Evolutionary conservation across 2,888 invertebrate species (phyloP).

Genomic region (Drosophila setosimentum): DNA sequence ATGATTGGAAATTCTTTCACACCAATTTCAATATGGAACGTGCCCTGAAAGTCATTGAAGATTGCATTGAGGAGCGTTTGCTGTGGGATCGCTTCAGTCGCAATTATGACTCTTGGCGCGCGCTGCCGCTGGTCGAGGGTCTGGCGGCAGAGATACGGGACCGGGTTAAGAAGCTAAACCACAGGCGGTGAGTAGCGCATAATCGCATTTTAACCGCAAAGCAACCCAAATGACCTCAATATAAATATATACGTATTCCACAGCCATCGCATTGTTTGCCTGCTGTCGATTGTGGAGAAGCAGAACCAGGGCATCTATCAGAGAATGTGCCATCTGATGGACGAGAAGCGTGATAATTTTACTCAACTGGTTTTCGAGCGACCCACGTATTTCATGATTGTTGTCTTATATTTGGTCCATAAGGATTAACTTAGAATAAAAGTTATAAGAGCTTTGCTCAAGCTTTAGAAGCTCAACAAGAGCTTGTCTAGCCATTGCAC

Average conservation of each 20-base stretch:
- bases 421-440: conserved; percentile 73
- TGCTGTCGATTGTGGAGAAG: conserved; percentile 84
- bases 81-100: conserved; percentile 84
- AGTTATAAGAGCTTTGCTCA: conserved; percentile 11
- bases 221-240: conserved; percentile 21
- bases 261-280: conserved; percentile 84
- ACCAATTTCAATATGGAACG: conserved; percentile 84
- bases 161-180: conserved; percentile 82
- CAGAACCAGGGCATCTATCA: conserved; percentile 83
- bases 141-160: conserved; percentile 83
- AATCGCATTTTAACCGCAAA: conserved; percentile 10
- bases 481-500: conserved; percentile 35
- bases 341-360: conserved; percentile 83
- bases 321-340: conserved; percentile 84
- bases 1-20: conserved; percentile 82
- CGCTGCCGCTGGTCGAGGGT: conserved; percentile 82
- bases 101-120: conserved; percentile 85
- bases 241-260: not conserved
- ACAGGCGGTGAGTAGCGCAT: conserved; percentile 74
- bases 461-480: conserved; percentile 10
- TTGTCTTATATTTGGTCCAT: conserved; percentile 83
- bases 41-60: conserved; percentile 82
- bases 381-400: conserved; percentile 83
- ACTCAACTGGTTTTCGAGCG: conserved; percentile 82
- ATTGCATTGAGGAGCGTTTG: conserved; percentile 83